These are phyloP conservation scores for Colinus virginianus DNA, from an alignment of 2,113 vertebrate species.

Conservation along the genomic window DNA sequence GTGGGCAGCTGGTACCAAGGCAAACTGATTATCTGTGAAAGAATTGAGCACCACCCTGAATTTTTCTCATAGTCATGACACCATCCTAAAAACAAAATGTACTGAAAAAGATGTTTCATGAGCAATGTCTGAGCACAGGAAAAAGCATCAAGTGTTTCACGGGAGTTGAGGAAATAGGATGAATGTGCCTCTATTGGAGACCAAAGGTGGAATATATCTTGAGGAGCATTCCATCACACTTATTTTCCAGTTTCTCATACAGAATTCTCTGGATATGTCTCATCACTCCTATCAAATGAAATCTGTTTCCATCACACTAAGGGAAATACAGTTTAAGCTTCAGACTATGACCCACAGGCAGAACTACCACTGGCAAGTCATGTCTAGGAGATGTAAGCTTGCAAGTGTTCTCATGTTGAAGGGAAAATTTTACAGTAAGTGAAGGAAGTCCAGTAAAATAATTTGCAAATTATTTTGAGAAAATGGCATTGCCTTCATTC, in stretches of 20 bases:
- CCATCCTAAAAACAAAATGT: neutral
- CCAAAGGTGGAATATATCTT: neutral
- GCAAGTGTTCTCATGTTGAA: neutral
- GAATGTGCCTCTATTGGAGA: neutral
- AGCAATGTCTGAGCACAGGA: neutral
- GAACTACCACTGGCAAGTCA: neutral
- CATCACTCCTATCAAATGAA: neutral
- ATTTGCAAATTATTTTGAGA: neutral
- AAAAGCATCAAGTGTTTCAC: neutral
- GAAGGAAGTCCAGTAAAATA: neutral
- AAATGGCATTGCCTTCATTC: neutral
- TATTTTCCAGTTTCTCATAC: neutral
- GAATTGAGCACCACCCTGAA: neutral
- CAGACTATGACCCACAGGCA: neutral
- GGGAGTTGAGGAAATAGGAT: neutral
- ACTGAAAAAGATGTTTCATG: neutral
- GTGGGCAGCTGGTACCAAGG: neutral
- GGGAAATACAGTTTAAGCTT: neutral
- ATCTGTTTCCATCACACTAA: neutral
- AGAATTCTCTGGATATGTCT: neutral
- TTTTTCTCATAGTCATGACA: neutral
- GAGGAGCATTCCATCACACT: accelerated
- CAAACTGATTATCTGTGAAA: neutral
- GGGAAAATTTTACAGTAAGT: neutral
- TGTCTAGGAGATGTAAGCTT: neutral